Base-by-base conservation (phyloP, 1,140 invertebrate species). In the Zaprionus vittiger region DNA sequence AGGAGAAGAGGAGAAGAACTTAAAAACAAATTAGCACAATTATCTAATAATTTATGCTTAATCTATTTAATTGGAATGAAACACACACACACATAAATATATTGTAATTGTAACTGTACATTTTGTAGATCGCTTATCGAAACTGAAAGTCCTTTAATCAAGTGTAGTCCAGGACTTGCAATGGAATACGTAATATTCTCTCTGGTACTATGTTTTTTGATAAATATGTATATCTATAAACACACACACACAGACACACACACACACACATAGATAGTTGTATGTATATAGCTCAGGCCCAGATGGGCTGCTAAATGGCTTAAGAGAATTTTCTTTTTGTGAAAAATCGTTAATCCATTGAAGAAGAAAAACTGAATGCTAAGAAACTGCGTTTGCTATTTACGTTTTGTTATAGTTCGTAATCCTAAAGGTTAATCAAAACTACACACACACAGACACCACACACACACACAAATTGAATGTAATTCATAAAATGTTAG, bases 41-140 rank as follows among this genome's bases (percentile, higher is more conserved):
- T 86, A 86, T 87, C 60, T 87, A 87, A 86, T 86, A 87, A 87
- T 89, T 83, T 87, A 87, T 80, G 84, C 83, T 75, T 87, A 80
- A 83, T 61, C 63, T 80, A 83, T 83, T 83, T 87, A 80, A 86
- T 80, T 80, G 67, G 70, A 77, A 52, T 60, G 57, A 28, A 26
- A 15, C n/a, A 66, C 47, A 55, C n/a, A 55, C 31, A 54, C 12
- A 26, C 17, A 31, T 56, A 56, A 63, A 28, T 14, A 12, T 37
- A 28, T 38, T 54, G 54, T 86, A 86, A 82, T 28, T 52, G 57
- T 74, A 74, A 74, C 20, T 89, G 83, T 83, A 87, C n/a, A 89
- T 83, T 83, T 80, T 71, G 47, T 71, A 80, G 59, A 68, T 65
- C 22, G 73, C 70, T 77, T 73, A 61, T 11, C 31, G 31, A 37